Conservation (phyloP, 2,797 vertebrate genomes). For the Arnoldichthys spilopterus region DNA sequence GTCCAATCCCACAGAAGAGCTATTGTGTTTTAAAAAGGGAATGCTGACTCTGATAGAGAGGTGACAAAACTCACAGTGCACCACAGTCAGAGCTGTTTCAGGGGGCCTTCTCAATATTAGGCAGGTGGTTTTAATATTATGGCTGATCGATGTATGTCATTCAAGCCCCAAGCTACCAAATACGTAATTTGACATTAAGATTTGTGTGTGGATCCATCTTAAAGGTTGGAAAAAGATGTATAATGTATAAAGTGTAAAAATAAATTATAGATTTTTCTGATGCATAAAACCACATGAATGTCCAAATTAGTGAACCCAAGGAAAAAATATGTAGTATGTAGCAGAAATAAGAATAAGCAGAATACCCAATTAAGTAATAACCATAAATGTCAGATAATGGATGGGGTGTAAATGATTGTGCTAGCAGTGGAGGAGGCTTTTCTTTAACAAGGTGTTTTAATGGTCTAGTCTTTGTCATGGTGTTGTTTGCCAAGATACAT, state of each 20-base stretch:
- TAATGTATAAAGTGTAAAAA: not conserved
- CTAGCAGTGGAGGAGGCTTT: not conserved
- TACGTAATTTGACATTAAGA: too few relatives aligned
- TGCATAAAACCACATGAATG: not conserved
- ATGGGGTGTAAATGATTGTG: not conserved
- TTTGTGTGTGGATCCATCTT: too few relatives aligned
- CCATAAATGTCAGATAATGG: not conserved
- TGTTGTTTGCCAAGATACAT: not conserved
- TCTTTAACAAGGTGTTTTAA: conserved; percentile 1
- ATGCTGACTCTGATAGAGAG: too few relatives aligned
- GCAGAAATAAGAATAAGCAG: not conserved
- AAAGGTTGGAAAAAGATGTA: not conserved
- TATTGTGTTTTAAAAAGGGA: too few relatives aligned
- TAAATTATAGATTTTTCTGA: not conserved
- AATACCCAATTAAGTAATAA: not conserved
- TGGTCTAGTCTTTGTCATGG: not conserved
- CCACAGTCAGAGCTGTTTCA: too few relatives aligned
- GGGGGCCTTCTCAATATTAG: too few relatives aligned
- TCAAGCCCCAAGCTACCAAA: too few relatives aligned
- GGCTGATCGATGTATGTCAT: too few relatives aligned
- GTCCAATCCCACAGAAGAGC: too few relatives aligned
- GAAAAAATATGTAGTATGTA: not conserved
- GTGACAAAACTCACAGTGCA: too few relatives aligned
- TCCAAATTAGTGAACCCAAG: not conserved
- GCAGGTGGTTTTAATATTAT: too few relatives aligned